Percentiles rank a stretch among this genome's conserved stretches.
These are phyloP conservation scores for Thunnus maccoyii DNA, from an alignment of 2,113 vertebrate genomes.

Conservation along the genomic window DNA sequence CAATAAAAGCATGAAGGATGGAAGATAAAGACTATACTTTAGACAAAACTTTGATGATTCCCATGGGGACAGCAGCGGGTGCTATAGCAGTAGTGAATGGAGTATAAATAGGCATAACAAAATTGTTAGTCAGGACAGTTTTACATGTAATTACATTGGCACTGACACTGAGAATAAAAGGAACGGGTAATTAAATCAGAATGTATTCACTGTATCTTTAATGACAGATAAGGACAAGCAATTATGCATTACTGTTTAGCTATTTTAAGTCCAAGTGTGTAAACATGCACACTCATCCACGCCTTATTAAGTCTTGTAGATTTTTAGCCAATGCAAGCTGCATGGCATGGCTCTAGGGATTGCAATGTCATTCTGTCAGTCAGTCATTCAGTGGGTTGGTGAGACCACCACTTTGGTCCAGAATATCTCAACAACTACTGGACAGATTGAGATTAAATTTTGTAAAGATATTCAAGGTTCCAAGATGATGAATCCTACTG, in stretches of 20 bases:
- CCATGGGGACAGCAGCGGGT: neutral
- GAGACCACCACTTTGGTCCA: too few species aligned
- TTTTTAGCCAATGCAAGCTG: neutral
- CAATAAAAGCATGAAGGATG: neutral
- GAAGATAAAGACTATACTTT: neutral
- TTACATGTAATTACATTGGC: neutral
- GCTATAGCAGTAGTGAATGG: neutral
- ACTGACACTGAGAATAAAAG: neutral
- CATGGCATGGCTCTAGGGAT: too few species aligned
- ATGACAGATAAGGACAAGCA: neutral
- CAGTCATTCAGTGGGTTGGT: too few species aligned
- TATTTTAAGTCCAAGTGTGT: neutral
- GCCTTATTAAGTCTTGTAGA: neutral
- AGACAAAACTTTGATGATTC: slow-evolving; percentile 11
- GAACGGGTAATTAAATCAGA: neutral
- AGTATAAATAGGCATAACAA: neutral
- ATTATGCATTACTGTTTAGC: neutral
- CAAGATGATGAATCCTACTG: too few species aligned
- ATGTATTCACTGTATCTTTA: neutral
- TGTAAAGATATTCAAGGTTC: too few species aligned
- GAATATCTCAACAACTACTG: too few species aligned
- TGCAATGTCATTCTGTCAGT: too few species aligned
- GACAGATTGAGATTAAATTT: too few species aligned
- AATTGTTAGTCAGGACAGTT: neutral
- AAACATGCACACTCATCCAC: neutral